Evolutionary conservation across 2,888 invertebrate genomes (phyloP), one percentile per base, ranked within the genome.

Genomic region (Pristionchus exspectatus): DNA sequence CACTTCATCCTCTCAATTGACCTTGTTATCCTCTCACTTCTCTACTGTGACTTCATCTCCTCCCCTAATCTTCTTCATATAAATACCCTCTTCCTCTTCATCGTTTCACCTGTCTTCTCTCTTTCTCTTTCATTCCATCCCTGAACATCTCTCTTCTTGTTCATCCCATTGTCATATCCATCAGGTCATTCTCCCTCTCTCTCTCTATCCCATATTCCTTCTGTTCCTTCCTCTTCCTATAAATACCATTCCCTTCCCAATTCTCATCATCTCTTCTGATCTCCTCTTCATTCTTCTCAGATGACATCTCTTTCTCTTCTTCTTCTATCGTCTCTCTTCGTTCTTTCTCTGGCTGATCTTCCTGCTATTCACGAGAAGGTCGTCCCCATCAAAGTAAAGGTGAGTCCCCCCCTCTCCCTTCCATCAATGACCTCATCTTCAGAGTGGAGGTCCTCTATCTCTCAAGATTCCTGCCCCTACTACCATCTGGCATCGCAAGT

Each of bases 401-500:
- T 87, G 66, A 69, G 33, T 18, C 16, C 2, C 1, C 44, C 21
- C 27, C 33, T 56, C 24, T 24, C 21, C 21, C 44, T 16, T 72
- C 81, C 44, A 2, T 54, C 56, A 54, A 27, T 86, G 21, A 9
- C 24, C 9, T 84, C 84, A 7, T n/a, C 30, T n/a, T 86, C 66
- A 88, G 87, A 74, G 27, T 30, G 87, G 87, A 24, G 87, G 56
- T 88, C 74, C 33, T 24, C 74, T 88, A n/a, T n/a, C 30, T 27
- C 10, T 88, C 56, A 50, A 30, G 30, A 63, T 88, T 16, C 87
- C 87, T 56, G 50, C 87, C 2, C n/a, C 72, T 21, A 88, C 87
- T 4, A 74, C 54, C 87, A 88, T 88, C 87, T 88, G 87, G 87
- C 87, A 88, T 33, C 87, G 87, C 69, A 69, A 87, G 87, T 87